Base-by-base conservation (phyloP, 1,140 invertebrate genomes). In the Triops cancriformis region DNA sequence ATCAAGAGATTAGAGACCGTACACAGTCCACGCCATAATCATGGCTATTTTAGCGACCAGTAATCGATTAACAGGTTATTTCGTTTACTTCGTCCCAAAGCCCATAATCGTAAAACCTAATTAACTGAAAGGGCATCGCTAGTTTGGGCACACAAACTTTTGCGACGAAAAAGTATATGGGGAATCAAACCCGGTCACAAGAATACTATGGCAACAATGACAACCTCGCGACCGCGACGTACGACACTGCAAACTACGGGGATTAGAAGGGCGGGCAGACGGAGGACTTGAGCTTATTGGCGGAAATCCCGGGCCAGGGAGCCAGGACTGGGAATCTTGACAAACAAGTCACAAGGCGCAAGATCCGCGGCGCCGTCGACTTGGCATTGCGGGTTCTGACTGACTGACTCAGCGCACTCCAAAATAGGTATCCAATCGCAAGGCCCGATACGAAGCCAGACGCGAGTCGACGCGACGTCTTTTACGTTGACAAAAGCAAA, bases 401-500 rank as follows among this genome's bases (percentile, higher is more conserved):
- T 64, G 51, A 64, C 51, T 64, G 51, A 64, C 51, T 64, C 51
- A 64, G 51, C 51, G 51, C 51, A 23, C 51, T 64, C 51, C 51
- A 64, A 64, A 64, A 64, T 64, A 64, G 51, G 51, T 64, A 23
- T 64, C 51, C 51, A 64, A 64, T 64, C 51, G 51, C 6, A 64
- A 23, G 51, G 18, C 51, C 51, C 18, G 23, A 64, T 64, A 64
- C 51, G 14, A n/a, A 64, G 18, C 51, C 51, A 64, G 51, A 64
- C 51, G 51, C 51, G 51, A 64, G 51, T 64, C 51, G 51, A 64
- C 51, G 51, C 51, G 51, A 64, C 51, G 51, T 64, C 51, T 64
- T 64, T 64, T 64, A 64, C 51, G 51, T 64, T 64, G 51, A 64
- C 51, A 64, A 64, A 64, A 64, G 51, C 51, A 64, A 64, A 64